phyloP scores from a whole-genome alignment of 2,888 invertebrate species.

The Hecatera dysodea region DNA sequence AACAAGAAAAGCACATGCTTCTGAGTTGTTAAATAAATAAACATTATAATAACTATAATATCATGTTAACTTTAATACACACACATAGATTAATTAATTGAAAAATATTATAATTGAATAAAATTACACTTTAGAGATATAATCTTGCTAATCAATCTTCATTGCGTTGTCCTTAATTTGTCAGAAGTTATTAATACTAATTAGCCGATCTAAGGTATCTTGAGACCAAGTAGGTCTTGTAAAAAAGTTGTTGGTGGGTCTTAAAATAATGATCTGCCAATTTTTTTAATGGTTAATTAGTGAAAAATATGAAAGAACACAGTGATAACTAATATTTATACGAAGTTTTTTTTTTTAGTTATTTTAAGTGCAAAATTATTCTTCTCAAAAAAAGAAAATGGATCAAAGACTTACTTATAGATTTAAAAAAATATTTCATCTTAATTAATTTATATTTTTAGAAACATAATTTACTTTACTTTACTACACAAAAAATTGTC shows the following conservation, averaged over 20 bases:
- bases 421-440: too few relatives aligned
- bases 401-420: too few relatives aligned
- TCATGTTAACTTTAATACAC: conserved; percentile 39
- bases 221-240: too few relatives aligned
- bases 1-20: not conserved
- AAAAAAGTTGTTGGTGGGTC: not conserved
- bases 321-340: not conserved
- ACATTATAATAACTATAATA: conserved; percentile 5
- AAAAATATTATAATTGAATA: too few relatives aligned
- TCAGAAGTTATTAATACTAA: conserved; percentile 35
- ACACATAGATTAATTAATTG: too few relatives aligned
- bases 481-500: too few relatives aligned
- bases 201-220: conserved; percentile 18
- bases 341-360: not conserved
- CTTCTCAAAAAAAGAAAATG: too few relatives aligned
- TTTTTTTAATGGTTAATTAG: too few relatives aligned
- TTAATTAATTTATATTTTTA: too few relatives aligned
- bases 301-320: not conserved
- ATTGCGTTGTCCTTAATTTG: conserved; percentile 47
- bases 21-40: not conserved
- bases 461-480: too few relatives aligned
- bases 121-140: conserved; percentile 55
- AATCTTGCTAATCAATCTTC: conserved; percentile 57
- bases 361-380: too few relatives aligned
- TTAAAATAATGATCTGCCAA: not conserved